These are phyloP conservation scores for Astropecten irregularis DNA, from an alignment of 53 echinoderm and acorn worm species.

Conservation along the genomic window DNA sequence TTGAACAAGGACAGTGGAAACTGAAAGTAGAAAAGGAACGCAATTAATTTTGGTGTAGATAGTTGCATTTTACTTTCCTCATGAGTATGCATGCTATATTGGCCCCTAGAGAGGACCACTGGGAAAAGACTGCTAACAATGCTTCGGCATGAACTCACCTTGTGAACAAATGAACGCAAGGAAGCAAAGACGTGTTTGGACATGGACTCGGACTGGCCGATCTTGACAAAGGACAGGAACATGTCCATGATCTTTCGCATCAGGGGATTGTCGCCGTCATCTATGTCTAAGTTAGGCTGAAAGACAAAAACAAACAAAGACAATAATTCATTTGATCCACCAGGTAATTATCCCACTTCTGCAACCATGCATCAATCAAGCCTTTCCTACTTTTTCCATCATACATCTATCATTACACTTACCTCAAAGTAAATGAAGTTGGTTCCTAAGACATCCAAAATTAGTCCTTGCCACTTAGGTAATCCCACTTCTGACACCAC, in stretches of 20 bases:
- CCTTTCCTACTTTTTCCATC: no score
- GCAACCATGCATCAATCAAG: no score
- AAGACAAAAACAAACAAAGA: neutral
- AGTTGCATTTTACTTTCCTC: no score
- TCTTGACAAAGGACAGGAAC: constrained; percentile 81
- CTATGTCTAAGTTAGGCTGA: constrained; percentile 82
- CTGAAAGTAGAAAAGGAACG: constrained; percentile 42
- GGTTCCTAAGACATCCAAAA: constrained; percentile 68
- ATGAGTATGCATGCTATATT: no score
- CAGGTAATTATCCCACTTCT: neutral
- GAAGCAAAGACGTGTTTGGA: constrained; percentile 91
- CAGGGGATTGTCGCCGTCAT: constrained; percentile 90
- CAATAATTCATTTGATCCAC: no score
- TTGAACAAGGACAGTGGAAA: constrained; percentile 91
- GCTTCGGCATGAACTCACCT: no score
- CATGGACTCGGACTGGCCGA: constrained; percentile 85
- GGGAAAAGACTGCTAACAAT: no score
- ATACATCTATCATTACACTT: neutral
- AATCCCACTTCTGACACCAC: no score
- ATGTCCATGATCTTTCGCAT: constrained; percentile 97
- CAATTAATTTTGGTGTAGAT: no score
- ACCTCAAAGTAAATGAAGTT: constrained; percentile 91
- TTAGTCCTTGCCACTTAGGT: no score
- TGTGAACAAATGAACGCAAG: constrained; percentile 82
- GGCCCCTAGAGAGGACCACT: no score